These are phyloP conservation scores for Pimephales promelas DNA, from an alignment of 2,113 vertebrate species.

Conservation along the genomic window DNA sequence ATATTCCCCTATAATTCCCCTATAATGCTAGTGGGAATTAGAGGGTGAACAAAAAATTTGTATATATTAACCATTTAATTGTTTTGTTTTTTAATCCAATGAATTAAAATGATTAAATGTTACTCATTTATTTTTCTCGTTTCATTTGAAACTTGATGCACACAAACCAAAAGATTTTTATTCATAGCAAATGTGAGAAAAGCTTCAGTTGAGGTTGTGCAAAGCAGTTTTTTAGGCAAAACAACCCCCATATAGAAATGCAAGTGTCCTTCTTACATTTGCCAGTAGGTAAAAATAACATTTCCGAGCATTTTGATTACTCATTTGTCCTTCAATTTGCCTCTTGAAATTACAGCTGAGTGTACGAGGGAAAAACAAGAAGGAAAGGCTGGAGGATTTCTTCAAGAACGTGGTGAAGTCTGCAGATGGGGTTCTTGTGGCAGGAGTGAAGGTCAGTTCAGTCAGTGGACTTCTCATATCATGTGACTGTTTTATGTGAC, in stretches of 20 bases:
- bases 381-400: conserved; percentile 98
- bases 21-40: too few relatives aligned
- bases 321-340: neutral
- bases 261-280: neutral
- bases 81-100: neutral
- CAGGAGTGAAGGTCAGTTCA: conserved; percentile 90
- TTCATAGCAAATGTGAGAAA: neutral
- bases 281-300: neutral
- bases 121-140: neutral
- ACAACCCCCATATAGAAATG: neutral
- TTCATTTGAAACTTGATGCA: neutral
- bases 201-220: neutral
- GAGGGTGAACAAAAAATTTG: too few relatives aligned
- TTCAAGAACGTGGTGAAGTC: conserved; percentile 99
- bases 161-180: neutral
- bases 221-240: neutral
- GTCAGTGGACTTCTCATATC: neutral
- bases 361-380: conserved; percentile 98
- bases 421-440: conserved; percentile 97
- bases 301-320: neutral
- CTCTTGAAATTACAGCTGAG: conserved; percentile 84
- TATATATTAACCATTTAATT: too few relatives aligned
- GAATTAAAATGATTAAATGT: neutral
- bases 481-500: conserved; percentile 36
- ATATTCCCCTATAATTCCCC: too few relatives aligned